Percentiles rank a stretch among this genome's conserved stretches.
Conservation (phyloP, 2,888 invertebrate genomes). For the Cloeon dipterum region DNA sequence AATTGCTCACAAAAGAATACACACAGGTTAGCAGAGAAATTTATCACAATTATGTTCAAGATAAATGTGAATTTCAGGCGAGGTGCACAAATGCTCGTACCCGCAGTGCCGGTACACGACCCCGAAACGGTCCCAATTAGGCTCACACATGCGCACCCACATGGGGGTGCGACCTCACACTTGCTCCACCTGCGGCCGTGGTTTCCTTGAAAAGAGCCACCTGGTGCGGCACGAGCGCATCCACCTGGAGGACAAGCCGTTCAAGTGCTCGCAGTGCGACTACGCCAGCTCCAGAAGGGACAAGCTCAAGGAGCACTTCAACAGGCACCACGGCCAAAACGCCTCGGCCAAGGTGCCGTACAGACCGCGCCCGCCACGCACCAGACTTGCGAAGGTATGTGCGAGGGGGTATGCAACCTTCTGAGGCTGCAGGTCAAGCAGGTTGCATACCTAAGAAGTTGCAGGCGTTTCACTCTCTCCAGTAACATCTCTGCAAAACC, state of each 20-base stretch:
- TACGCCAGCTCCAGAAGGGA: slow-evolving; percentile 38
- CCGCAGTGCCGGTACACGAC: slow-evolving; percentile 35
- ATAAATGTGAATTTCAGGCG: too few species aligned
- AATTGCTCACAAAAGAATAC: slow-evolving; percentile 36
- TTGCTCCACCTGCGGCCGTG: slow-evolving; percentile 32
- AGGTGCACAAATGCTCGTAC: slow-evolving; percentile 35
- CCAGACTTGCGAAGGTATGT: too few species aligned
- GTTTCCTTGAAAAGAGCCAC: slow-evolving; percentile 42
- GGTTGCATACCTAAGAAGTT: too few species aligned
- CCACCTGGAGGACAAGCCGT: slow-evolving; percentile 36
- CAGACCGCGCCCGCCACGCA: neutral
- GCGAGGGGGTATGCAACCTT: too few species aligned
- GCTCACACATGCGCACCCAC: slow-evolving; percentile 38
- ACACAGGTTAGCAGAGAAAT: slow-evolving; percentile 25
- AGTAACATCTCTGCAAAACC: too few species aligned
- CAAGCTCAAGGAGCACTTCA: slow-evolving; percentile 34
- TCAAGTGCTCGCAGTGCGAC: slow-evolving; percentile 36
- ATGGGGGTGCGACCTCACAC: slow-evolving; percentile 26
- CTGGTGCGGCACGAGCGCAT: slow-evolving; percentile 36
- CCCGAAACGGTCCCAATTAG: slow-evolving; percentile 36
- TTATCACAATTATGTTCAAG: too few species aligned
- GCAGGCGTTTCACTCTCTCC: too few species aligned
- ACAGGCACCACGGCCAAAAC: slow-evolving; percentile 20
- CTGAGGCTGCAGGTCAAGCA: too few species aligned
- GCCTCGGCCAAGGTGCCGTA: slow-evolving; percentile 2